Conservation (phyloP, 1,140 invertebrate genomes). For the Drosophila truncata region DNA sequence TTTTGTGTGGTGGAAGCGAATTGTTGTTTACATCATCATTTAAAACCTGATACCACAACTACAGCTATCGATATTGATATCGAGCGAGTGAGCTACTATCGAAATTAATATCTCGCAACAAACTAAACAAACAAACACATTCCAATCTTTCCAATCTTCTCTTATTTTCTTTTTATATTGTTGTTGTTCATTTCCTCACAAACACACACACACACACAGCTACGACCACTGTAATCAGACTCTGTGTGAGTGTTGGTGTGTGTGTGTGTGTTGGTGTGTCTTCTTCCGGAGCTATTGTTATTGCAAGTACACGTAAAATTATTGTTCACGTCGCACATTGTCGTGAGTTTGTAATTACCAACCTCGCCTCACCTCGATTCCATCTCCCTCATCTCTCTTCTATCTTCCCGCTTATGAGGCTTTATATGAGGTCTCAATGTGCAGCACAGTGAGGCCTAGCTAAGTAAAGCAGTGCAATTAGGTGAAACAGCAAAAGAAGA, state of each 20-base stretch:
- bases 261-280: slow-evolving; percentile 35
- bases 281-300: slow-evolving; percentile 80
- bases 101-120: slow-evolving; percentile 40
- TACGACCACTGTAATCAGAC: slow-evolving; percentile 20
- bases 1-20: slow-evolving; percentile 21
- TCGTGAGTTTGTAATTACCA: slow-evolving; percentile 77
- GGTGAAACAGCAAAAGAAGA: too few relatives aligned
- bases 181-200: slow-evolving; percentile 49
- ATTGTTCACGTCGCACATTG: slow-evolving; percentile 74
- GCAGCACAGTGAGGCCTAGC: slow-evolving; percentile 31
- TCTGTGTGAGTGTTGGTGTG: slow-evolving; percentile 4
- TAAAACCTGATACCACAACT: slow-evolving; percentile 36
- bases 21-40: slow-evolving; percentile 46
- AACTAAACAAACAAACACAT: slow-evolving; percentile 28
- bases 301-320: slow-evolving; percentile 79
- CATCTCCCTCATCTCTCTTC: slow-evolving; percentile 4
- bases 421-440: slow-evolving; percentile 14
- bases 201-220: slow-evolving; percentile 23
- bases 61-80: slow-evolving; percentile 37
- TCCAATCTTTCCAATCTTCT: slow-evolving; percentile 32
- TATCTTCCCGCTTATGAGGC: slow-evolving; percentile 5
- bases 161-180: slow-evolving; percentile 11
- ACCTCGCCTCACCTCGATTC: slow-evolving; percentile 37
- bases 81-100: slow-evolving; percentile 37
- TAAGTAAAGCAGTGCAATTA: not conserved